phyloP scores from a whole-genome alignment of 2,113 vertebrate species.

The Fulica atra region DNA sequence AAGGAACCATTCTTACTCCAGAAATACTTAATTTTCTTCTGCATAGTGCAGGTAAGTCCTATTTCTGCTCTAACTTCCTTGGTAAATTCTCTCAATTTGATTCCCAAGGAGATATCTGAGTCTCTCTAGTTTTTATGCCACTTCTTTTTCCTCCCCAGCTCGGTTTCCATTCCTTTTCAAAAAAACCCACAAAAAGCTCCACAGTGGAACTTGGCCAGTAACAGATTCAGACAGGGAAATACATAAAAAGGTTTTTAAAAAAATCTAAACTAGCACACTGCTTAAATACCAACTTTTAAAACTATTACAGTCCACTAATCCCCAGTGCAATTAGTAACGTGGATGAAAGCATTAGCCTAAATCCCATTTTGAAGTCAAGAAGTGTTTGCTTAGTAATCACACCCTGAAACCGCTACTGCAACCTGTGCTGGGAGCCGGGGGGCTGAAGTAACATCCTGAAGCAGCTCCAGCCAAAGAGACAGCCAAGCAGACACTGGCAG shows the following conservation, averaged over 20 bases:
- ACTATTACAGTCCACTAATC: not conserved
- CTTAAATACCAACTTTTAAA: not conserved
- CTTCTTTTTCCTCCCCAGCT: not conserved
- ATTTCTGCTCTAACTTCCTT: not conserved
- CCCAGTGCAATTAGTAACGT: not conserved
- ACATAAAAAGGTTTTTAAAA: too few species aligned
- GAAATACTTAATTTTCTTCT: not conserved
- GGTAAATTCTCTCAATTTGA: not conserved
- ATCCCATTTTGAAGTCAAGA: constrained; percentile 8
- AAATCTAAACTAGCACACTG: not conserved
- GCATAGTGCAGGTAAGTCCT: not conserved
- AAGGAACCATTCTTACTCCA: not conserved
- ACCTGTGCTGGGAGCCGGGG: not conserved
- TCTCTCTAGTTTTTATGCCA: not conserved
- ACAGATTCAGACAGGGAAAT: not conserved
- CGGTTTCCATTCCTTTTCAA: not conserved
- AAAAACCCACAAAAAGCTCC: not conserved
- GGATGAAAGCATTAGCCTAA: not conserved
- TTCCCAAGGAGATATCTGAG: not conserved
- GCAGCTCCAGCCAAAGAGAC: not conserved
- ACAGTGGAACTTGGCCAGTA: not conserved
- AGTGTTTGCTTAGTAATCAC: not conserved
- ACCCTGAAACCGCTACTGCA: not conserved
- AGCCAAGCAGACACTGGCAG: too few species aligned
- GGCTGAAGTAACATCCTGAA: not conserved